Base-by-base conservation (phyloP, 2,888 invertebrate species). In the Nowickia ferox region DNA sequence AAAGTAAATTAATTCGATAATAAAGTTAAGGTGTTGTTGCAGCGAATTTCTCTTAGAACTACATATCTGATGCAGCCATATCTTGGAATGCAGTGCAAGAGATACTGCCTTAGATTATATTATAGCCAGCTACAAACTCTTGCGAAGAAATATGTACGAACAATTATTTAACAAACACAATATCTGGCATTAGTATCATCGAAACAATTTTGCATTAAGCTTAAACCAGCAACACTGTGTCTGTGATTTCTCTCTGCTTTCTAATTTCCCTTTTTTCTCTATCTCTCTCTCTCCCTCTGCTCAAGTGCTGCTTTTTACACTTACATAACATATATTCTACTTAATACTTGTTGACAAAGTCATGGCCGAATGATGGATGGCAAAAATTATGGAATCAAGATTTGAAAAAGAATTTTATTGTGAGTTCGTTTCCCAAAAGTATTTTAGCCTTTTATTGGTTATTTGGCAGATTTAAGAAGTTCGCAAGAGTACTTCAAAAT, bases 341-440 rank as follows among this genome's bases (percentile, higher is more conserved):
- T 55, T 65, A 55, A 72, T 72, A 55, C 63, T 79, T 79, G 71
- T 65, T 79, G 79, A 79, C 71, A 79, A 44, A 44, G 46, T 79
- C 63, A 55, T 69, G 48, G 19, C 17, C 69, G 9, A 19, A 9
- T 79, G 71, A 79, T 79, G 71, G 63, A 79, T 71, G 71, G 55
- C n/a, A 4, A 19, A 63, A 79, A 63, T 44, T 71, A 46, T 63
- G 15, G 22, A 65, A 53, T n/a, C 65, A 65, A 38, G 17, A 65
- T 65, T 76, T 61, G 9, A 38, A 11, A 51, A 63, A 17, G 10
- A 40, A 40, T 30, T 15, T n/a, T 38, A 22, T 9, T n/a, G 53
- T n/a, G 2, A 40, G 10, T 22, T 42, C n/a, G 63, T 61, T 65
- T 53, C 9, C 13, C 10, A 9, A 55, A 55, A 22, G 8, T 2